Base-by-base conservation (phyloP, 2,797 vertebrate genomes). In the Astyanax mexicanus region DNA sequence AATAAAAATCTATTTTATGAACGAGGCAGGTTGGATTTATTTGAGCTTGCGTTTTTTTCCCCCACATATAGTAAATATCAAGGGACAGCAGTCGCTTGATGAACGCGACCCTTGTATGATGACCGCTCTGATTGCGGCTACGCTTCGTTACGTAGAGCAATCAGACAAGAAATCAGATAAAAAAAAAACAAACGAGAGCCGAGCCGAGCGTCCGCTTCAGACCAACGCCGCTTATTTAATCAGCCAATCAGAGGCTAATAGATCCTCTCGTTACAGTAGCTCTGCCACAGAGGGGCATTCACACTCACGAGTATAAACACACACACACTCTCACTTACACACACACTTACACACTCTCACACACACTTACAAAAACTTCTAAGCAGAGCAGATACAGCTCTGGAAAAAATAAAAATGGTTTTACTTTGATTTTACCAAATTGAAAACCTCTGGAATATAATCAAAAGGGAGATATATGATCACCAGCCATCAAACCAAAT, bases 201-300 rank as follows among this genome's bases (percentile, higher is more conserved):
- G 84, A 85, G 86, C 80, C 84, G 29, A n/a, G n/a, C n/a, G 85
- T 77, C 81, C 73, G 66, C 58, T 67, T 77, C 82, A 80, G 78
- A 81, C 82, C 79, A 86, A 76, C 83, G 77, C 44, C 23, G 55
- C 79, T 74, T 80, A 78, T 80, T 80, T 72, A 79, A 66, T 81
- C 69, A 81, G 69, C 45, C 51, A 66, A 81, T 81, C 78, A 55
- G 69, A 76, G 72, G 79, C 78, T 86, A 89, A 89, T 87, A 83
- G 74, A 85, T 81, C 70, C 74, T 83, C 87, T 89, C 78, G 81
- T 80, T 84, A 64, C 72, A 57, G 47, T 83, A 65, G 82, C 74
- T 69, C 85, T 79, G 87, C 75, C 83, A 86, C 83, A 44, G 51
- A 29, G 84, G 86, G 83, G 73, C 55, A 76, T 61, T 60, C 47